A percentile compares a stretch with the other conserved stretches of the same genome.
Conservation (phyloP, 2,888 invertebrate species). For the Spodoptera exigua region DNA sequence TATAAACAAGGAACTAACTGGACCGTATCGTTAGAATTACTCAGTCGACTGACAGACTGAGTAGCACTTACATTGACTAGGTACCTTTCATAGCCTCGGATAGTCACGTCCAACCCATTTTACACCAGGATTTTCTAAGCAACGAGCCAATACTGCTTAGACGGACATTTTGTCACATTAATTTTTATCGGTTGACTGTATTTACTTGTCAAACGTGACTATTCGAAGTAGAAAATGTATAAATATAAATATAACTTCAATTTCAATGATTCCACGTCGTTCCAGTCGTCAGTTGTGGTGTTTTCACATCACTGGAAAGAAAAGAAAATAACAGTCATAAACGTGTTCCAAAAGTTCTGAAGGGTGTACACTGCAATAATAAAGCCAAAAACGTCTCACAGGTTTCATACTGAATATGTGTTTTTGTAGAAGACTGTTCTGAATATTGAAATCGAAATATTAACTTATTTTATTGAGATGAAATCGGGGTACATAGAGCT, state of each 20-base stretch:
- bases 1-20: constrained; percentile 42
- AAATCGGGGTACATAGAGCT: too few species aligned
- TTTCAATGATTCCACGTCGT: constrained; percentile 20
- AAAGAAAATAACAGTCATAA: not conserved
- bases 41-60: constrained; percentile 17
- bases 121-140: not conserved
- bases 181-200: constrained; percentile 8
- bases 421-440: too few species aligned
- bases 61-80: constrained; percentile 49
- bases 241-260: constrained; percentile 8
- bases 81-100: constrained; percentile 24
- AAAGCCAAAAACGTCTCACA: too few species aligned
- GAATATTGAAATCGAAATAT: too few species aligned
- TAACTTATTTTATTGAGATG: too few species aligned
- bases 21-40: constrained; percentile 22
- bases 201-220: constrained; percentile 11
- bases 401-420: too few species aligned
- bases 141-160: too few species aligned
- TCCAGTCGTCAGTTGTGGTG: constrained; percentile 28
- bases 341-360: too few species aligned
- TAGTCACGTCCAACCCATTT: constrained; percentile 8
- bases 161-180: constrained; percentile 2
- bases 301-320: constrained; percentile 34
- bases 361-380: too few species aligned
- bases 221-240: constrained; percentile 16